Base-by-base conservation (phyloP, 2,888 invertebrate species). In the Leptogaster cylindrica region DNA sequence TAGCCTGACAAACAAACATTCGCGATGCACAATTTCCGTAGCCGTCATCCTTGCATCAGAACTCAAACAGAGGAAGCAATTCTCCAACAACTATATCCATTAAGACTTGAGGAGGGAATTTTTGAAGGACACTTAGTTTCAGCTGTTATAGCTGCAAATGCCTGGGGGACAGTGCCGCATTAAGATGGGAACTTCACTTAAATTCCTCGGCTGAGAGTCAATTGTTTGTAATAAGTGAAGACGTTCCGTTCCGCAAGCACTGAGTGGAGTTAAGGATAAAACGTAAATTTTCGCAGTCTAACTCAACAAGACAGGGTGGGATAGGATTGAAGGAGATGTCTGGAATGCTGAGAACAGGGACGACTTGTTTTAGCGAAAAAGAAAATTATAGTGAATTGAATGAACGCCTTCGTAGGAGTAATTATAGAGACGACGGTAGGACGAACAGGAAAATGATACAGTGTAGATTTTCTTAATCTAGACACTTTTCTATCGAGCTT, bases 141-240 rank as follows among this genome's bases (percentile, higher is more conserved):
- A 36, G 36, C 55, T 36, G 23, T 55, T 20, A 36, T 14, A 55
- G n/a, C 12, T 55, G 20, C 23, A 23, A 55, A 36, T 55, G 55
- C 39, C 18, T 23, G 12, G 23, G n/a, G 36, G 36, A 55, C 55
- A 55, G 18, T 8, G 20, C 36, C 39, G 14, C 55, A 55, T 55
- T 55, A 55, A 23, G 55, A 55, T 36, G 23, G 18, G 23, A 55
- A 23, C 36, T 12, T 10, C 48, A 2, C 55, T 55, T 36, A 36
- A 55, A 55, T 55, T 36, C 23, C 55, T 36, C 18, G 23, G 39
- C 23, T 36, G 20, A 12, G 36, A 55, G 20, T 55, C 55, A 55
- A 55, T 55, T 55, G 55, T 55, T 55, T 55, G 20, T 55, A 39
- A 55, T 23, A 25, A 55, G 55, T 36, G 36, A 55, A 48, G 48